Conservation (phyloP, 2,797 vertebrate genomes). For the Salarias fasciatus region DNA sequence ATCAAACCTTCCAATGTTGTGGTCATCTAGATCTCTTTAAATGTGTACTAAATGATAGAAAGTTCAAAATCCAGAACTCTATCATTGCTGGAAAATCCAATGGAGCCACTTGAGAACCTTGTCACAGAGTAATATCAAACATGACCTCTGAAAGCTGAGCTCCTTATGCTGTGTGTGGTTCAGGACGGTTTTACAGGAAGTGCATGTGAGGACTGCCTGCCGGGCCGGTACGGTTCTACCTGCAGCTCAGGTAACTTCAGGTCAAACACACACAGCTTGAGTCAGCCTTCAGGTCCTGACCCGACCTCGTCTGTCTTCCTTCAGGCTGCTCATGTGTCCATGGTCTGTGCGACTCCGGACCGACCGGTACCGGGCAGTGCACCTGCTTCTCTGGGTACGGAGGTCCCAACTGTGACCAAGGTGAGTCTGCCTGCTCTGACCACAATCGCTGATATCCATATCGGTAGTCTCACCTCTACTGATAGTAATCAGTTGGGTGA, state of each 20-base stretch:
- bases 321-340: constrained; percentile 89
- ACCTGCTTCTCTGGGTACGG: constrained; percentile 89
- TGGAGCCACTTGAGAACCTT: no score
- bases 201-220: constrained; percentile 87
- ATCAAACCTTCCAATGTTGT: no score
- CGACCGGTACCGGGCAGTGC: constrained; percentile 85
- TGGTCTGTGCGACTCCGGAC: constrained; percentile 86
- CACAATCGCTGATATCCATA: background rate
- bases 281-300: background rate
- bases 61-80: background rate
- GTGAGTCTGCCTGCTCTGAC: constrained; percentile 74
- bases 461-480: background rate
- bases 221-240: constrained; percentile 79
- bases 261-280: background rate
- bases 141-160: no score
- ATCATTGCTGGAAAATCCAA: no score
- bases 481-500: background rate
- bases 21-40: no score
- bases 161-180: background rate
- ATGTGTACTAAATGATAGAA: background rate
- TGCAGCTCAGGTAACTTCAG: constrained; percentile 82
- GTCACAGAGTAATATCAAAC: no score
- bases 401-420: constrained; percentile 85
- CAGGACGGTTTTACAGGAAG: constrained; percentile 82
- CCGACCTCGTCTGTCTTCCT: background rate